Evolutionary conservation across 2,888 invertebrate genomes (phyloP), one percentile per base, ranked within the genome.

Genomic region (Parnassius mnemosyne): DNA sequence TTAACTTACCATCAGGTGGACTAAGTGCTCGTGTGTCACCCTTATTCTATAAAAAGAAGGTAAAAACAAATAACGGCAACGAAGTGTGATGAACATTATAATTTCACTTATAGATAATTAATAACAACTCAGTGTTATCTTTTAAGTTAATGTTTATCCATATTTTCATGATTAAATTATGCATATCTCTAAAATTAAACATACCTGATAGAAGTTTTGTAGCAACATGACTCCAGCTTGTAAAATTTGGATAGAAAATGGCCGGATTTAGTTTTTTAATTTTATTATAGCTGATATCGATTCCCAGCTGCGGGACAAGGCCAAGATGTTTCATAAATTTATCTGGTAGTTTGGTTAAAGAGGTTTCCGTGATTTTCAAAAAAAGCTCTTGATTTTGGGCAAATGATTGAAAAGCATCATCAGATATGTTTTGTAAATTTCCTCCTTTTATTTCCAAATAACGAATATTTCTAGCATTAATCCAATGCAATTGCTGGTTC

Each of bases 191-290:
- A 49, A 49, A 49, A 49, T 49, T n/a, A 66, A 65, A 66, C 53
- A 57, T 85, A 95, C 96, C 96, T 87, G 95, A 94, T 62, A 97
- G 94, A 79, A 97, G 93, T 78, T 96, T 95, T 7, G 97, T 97
- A 12, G 97, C 97, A 69, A 96, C 95, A 69, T 95, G 94, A 84
- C 97, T 97, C 97, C 97, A 97, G 72, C 95, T 94, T 34, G 96
- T 95, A 70, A 95, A 94, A 83, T 97, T 97, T 42, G 96, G 96
- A 83, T 97, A 97, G 81, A 97, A 95, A 66, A 96, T 95, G 67
- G 96, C 96, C 59, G 97, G 95, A 79, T 95, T 95, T 68, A 97
- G 92, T 64, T 95, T 94, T 46, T 94, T 93, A 77, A 97, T 93
- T 85, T 94, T 94, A 88, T 98, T 98, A 79, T 95, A 93, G 66